Evolutionary conservation across 1,140 invertebrate species (phyloP).

Genomic region (Aplysia californica): DNA sequence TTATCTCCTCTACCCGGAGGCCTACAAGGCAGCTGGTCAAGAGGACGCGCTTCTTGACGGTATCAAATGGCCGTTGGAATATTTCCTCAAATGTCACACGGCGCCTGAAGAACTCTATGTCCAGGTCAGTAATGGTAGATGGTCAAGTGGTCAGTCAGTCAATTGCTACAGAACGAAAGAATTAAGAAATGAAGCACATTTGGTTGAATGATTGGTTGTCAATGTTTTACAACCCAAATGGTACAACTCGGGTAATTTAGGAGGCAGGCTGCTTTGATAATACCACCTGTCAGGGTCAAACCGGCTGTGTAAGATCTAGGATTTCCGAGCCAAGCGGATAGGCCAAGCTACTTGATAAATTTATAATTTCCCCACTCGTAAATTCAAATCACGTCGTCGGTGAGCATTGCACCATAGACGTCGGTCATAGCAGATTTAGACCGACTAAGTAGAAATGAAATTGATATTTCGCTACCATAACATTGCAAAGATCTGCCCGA

Average conservation of each 20-base stretch:
- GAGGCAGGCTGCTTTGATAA: no score
- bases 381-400: no score
- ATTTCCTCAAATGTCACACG: slow-evolving; percentile 72
- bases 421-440: not conserved
- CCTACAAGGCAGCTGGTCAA: slow-evolving; percentile 68
- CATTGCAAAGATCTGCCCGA: not conserved
- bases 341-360: no score
- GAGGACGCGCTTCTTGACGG: slow-evolving; percentile 66
- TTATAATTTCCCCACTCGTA: no score
- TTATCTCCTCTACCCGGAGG: slow-evolving; percentile 71
- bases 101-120: slow-evolving; percentile 40
- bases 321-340: no score
- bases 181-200: no score
- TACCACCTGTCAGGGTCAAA: not conserved
- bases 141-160: not conserved
- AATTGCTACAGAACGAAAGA: not conserved
- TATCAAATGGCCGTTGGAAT: slow-evolving; percentile 73
- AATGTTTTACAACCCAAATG: not conserved
- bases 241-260: not conserved
- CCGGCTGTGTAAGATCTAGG: not conserved
- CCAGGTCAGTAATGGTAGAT: slow-evolving; percentile 38
- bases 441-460: not conserved
- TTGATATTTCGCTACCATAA: not conserved
- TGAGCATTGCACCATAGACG: no score
- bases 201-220: no score